Base-by-base conservation (phyloP, 2,888 invertebrate species). In the Hirudinaria manillensis region DNA sequence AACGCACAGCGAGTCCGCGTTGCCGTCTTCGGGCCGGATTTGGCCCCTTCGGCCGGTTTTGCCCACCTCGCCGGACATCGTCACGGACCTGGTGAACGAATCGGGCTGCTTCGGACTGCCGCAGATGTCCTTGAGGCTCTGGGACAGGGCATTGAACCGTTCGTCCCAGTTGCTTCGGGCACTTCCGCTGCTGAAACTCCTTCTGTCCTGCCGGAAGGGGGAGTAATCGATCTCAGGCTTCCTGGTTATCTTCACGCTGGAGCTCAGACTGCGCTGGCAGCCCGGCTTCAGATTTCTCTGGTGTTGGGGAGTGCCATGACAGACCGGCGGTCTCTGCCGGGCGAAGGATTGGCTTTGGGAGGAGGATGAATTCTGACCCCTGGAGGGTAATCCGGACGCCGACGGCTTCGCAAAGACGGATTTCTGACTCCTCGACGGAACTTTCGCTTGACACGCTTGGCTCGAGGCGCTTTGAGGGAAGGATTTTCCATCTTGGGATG, bases 41-140 rank as follows among this genome's bases (percentile, higher is more conserved):
- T n/a, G 53, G 53, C 21, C 13, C 21, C 13, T 53, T 53, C 13
- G 21, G 21, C 13, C 13, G 53, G 13, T 29, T n/a, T 61, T 61
- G 19, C 29, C n/a, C 7, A 61, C 61, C 61, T 61, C 61, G 7
- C 24, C 61, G 7, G 61, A 29, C 13, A 61, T n/a, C 7, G 61
- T 61, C 24, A 27, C 29, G 29, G 61, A 61, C 24, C 61, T 61
- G 13, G 24, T 61, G 61, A 61, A 61, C 24, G 19, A 16, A 13
- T 7, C 7, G 29, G 29, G 29, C 6, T 16, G 13, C 10, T 61
- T 61, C 1, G 61, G 61, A 61, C 61, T 61, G 6, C 61, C 61
- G 61, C 61, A 61, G 21, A 61, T 61, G 61, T 61, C 61, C 13
- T 61, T 61, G 6, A 61, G 61, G 61, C 61, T 61, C 29, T 61